Conservation (phyloP, 2,113 vertebrate genomes). For the Gobiocypris rarus region DNA sequence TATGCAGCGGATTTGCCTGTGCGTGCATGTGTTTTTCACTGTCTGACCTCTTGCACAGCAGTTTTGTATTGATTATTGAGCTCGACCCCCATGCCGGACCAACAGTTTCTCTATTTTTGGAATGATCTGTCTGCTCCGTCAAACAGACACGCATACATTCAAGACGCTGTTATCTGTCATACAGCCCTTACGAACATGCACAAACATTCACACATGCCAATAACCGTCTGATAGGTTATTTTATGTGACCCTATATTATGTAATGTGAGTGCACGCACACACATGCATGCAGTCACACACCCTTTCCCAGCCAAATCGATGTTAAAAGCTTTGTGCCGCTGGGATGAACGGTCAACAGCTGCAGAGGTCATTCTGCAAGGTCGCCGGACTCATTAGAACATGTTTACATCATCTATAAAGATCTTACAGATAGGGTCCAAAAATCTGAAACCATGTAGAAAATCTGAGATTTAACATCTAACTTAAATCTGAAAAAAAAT, state of each 20-base stretch:
- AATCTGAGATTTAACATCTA: too few species aligned
- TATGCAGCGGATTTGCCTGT: neutral
- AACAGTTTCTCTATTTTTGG: constrained; percentile 44
- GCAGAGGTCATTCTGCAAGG: constrained; percentile 46
- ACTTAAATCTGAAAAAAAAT: too few species aligned
- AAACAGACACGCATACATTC: neutral
- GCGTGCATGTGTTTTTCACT: neutral
- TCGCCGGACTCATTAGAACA: constrained; percentile 19
- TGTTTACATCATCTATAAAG: neutral
- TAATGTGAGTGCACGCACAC: constrained; percentile 31
- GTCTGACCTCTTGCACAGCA: constrained; percentile 71
- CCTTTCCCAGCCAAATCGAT: constrained; percentile 50
- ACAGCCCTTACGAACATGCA: neutral
- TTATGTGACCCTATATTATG: constrained; percentile 22
- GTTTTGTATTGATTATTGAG: constrained; percentile 45
- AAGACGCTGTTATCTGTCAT: neutral
- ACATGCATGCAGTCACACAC: neutral
- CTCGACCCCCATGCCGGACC: constrained; percentile 79
- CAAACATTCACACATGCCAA: constrained; percentile 14
- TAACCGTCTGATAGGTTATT: constrained; percentile 24
- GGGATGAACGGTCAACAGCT: constrained; percentile 8
- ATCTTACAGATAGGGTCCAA: too few species aligned
- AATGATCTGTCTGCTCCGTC: neutral
- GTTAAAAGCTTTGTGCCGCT: constrained; percentile 54
- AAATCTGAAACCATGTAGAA: too few species aligned